Conservation (phyloP, 2,888 invertebrate species). For the Loripinus fragilis region DNA sequence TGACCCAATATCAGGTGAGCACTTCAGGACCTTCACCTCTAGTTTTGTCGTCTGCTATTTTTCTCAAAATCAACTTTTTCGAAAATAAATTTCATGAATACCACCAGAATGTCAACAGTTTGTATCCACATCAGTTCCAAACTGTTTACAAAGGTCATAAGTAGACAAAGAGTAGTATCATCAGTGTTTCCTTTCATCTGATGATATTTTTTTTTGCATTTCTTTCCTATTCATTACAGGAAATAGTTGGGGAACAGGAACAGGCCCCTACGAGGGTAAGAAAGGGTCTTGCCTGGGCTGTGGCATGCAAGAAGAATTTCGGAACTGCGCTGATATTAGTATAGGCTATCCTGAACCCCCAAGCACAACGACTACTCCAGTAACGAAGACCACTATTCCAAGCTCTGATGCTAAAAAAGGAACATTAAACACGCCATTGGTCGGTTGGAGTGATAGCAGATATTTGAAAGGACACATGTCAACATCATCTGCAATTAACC, state of each 20-base stretch:
- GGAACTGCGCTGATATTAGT: constrained; percentile 92
- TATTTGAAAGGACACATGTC: not conserved
- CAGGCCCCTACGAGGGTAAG: constrained; percentile 93
- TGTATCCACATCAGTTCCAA: too few relatives aligned
- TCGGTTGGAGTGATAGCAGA: not conserved
- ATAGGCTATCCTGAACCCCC: constrained; percentile 84
- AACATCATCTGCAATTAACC: not conserved
- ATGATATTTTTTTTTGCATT: too few relatives aligned
- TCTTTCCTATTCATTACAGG: constrained; percentile 81
- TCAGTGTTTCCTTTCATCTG: too few relatives aligned
- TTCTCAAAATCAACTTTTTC: too few relatives aligned
- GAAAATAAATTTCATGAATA: too few relatives aligned
- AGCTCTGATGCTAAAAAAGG: not conserved
- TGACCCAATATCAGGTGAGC: too few relatives aligned
- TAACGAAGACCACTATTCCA: not conserved
- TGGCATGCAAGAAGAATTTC: constrained; percentile 94
- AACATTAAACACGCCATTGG: not conserved
- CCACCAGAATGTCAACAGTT: too few relatives aligned
- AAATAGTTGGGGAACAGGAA: constrained; percentile 93
- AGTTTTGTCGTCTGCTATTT: too few relatives aligned
- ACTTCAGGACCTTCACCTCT: too few relatives aligned
- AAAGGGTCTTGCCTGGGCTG: constrained; percentile 91
- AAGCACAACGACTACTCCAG: not conserved
- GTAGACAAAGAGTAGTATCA: too few relatives aligned
- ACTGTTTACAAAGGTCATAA: too few relatives aligned